Evolutionary conservation across 2,797 vertebrate species (phyloP).

Genomic region (Spatula versicolor): DNA sequence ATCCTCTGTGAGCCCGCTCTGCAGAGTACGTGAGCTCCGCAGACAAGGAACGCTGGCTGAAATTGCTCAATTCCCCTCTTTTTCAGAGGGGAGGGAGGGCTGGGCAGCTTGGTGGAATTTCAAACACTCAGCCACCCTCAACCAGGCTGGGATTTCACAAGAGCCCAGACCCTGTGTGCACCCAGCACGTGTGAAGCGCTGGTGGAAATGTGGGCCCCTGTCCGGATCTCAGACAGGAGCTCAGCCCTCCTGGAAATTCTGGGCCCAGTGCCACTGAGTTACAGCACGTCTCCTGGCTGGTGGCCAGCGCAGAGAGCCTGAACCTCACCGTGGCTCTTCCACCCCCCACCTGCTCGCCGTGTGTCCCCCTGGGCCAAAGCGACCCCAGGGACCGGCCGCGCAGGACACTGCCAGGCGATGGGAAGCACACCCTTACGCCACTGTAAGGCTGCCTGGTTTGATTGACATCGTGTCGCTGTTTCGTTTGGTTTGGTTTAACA

Average conservation of each 20-base stretch:
- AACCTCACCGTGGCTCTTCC: neutral
- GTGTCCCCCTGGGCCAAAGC: neutral
- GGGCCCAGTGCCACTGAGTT: constrained; percentile 18
- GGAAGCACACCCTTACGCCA: fast-evolving
- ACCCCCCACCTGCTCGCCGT: neutral
- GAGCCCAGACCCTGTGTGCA: neutral
- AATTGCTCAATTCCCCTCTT: constrained; percentile 51
- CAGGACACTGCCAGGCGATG: neutral
- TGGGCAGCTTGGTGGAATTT: neutral
- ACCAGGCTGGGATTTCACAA: constrained; percentile 37
- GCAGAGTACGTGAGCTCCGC: neutral
- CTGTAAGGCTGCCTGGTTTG: neutral
- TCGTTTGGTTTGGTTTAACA: no score
- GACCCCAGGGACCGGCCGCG: neutral
- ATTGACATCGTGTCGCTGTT: fast-evolving
- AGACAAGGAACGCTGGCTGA: neutral
- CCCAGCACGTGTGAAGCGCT: neutral
- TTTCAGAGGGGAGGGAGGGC: neutral
- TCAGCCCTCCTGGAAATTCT: constrained; percentile 35
- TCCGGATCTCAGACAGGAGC: neutral
- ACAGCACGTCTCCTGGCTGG: constrained; percentile 50
- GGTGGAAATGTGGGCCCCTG: neutral
- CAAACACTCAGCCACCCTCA: constrained; percentile 33
- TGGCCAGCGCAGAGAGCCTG: constrained; percentile 7
- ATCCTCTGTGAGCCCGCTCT: neutral